Conservation (phyloP, 2,888 invertebrate genomes). For the Teleogryllus oceanicus region DNA sequence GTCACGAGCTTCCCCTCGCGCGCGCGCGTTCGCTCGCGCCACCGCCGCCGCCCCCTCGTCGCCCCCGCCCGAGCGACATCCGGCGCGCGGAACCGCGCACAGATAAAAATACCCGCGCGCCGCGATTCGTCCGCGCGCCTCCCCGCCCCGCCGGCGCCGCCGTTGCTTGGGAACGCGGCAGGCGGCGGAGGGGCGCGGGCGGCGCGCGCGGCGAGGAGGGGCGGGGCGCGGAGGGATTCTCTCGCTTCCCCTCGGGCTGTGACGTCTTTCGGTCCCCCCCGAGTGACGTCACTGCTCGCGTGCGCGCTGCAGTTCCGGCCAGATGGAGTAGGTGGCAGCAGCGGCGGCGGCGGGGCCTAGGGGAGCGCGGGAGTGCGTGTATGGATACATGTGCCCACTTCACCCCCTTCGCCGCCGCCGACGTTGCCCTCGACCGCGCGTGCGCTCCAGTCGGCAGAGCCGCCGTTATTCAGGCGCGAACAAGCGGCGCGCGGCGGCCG, state of each 20-base stretch:
- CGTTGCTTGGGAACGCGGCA: background rate
- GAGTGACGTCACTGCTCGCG: conserved; percentile 23
- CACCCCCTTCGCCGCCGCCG: too few species aligned
- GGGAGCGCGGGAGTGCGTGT: background rate
- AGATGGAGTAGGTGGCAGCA: conserved; percentile 29
- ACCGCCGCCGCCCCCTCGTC: conserved; percentile 20
- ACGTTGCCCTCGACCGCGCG: too few species aligned
- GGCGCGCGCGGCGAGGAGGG: background rate
- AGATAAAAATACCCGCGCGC: conserved; percentile 23
- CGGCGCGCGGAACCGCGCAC: conserved; percentile 18
- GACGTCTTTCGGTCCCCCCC: background rate
- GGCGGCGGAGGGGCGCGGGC: too few species aligned
- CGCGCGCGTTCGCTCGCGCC: background rate
- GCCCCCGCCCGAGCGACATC: background rate
- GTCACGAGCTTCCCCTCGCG: conserved; percentile 20
- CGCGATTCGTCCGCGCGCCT: background rate
- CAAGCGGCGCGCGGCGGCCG: too few species aligned
- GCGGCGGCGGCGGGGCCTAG: background rate
- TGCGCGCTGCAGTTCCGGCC: conserved; percentile 22
- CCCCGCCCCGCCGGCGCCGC: background rate
- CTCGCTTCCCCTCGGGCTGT: background rate
- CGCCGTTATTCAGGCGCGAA: too few species aligned
- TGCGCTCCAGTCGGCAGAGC: too few species aligned
- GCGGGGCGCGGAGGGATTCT: background rate
- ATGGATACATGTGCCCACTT: background rate